Percentiles rank a stretch among this genome's conserved stretches.
Evolutionary conservation across 2,797 vertebrate genomes (phyloP).

Genomic region (Sternotherus odoratus): DNA sequence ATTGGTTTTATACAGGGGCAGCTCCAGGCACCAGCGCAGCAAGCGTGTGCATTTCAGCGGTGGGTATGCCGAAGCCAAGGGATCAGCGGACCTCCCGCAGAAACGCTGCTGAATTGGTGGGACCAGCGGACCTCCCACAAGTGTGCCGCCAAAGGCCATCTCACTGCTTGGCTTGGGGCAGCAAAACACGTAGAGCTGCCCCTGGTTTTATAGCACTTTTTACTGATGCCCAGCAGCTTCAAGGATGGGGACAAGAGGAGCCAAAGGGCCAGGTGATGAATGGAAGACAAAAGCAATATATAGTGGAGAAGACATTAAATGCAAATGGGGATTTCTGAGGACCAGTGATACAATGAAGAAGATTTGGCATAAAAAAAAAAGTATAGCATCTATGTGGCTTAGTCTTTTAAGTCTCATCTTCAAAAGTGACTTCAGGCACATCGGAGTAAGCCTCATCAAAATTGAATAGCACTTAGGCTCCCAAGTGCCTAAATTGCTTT

Average conservation of each 20-base stretch:
- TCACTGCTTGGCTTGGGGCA: too few species aligned
- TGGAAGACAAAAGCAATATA: fast-evolving
- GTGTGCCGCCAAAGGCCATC: too few species aligned
- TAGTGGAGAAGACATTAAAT: neutral
- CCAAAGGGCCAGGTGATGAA: fast-evolving
- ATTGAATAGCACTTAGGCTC: neutral
- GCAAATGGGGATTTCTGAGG: fast-evolving
- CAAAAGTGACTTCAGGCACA: too few species aligned
- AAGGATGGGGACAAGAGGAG: neutral
- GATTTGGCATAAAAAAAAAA: neutral
- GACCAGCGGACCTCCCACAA: too few species aligned
- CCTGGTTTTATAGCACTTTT: neutral
- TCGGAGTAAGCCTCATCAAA: neutral
- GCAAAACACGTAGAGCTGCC: too few species aligned
- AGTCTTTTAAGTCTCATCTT: neutral
- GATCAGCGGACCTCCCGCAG: too few species aligned
- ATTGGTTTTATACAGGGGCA: neutral
- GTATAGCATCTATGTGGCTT: neutral
- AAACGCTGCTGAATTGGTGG: too few species aligned
- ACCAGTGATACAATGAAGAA: fast-evolving
- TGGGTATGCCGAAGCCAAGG: too few species aligned
- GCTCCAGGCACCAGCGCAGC: too few species aligned
- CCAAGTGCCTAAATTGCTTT: fast-evolving
- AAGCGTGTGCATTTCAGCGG: too few species aligned
- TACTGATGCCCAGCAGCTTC: neutral